These are phyloP conservation scores for Caenorhabditis inopinata DNA, from an alignment of 1,140 invertebrate species.

Conservation along the genomic window DNA sequence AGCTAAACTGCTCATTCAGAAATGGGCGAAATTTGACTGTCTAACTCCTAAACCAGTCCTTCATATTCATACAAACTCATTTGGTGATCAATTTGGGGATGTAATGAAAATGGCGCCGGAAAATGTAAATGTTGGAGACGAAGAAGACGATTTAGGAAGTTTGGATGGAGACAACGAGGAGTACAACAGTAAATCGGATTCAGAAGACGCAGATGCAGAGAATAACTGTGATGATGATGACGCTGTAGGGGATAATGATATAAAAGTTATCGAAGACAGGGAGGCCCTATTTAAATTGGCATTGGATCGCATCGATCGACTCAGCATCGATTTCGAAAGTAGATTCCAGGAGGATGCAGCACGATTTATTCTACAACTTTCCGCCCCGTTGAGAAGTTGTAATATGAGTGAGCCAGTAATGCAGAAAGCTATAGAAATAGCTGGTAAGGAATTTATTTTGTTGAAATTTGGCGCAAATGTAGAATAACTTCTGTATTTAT, in stretches of 20 bases:
- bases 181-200: conserved; percentile 5
- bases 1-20: not conserved
- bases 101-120: not conserved
- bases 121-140: conserved; percentile 9
- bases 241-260: not conserved
- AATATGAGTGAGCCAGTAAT: not conserved
- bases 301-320: not conserved
- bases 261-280: not conserved
- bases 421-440: not conserved
- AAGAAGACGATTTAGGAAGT: not conserved
- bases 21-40: not conserved
- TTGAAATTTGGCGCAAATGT: no score
- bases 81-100: not conserved
- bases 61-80: not conserved
- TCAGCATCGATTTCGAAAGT: not conserved
- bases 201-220: not conserved
- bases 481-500: no score
- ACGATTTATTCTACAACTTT: not conserved
- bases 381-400: not conserved
- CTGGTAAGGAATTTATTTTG: not conserved
- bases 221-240: not conserved
- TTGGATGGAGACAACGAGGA: conserved; percentile 29
- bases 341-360: conserved; percentile 26
- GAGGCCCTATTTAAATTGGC: not conserved
- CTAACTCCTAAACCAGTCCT: not conserved